Conservation (phyloP, 1,140 invertebrate genomes). For the Proales similis region DNA sequence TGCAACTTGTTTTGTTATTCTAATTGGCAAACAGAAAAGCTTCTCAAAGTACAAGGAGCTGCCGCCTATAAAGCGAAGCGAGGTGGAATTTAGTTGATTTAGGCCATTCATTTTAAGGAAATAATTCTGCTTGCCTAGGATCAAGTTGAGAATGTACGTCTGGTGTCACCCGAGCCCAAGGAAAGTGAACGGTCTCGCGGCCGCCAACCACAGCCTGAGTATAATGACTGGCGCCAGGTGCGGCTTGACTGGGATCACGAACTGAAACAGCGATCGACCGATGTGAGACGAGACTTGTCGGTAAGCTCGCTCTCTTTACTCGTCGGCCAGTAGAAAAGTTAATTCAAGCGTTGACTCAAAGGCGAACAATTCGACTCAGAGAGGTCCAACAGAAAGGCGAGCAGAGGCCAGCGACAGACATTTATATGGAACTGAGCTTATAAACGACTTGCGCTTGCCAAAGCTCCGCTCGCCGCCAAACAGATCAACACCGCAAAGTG, state of each 20-base stretch:
- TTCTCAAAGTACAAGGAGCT: slow-evolving; percentile 32
- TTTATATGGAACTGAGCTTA: slow-evolving; percentile 21
- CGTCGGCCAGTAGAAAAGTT: no score
- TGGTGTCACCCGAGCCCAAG: no score
- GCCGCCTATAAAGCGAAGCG: slow-evolving; percentile 20
- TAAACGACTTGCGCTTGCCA: slow-evolving; percentile 27
- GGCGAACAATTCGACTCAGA: neutral
- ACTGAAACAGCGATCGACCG: slow-evolving; percentile 6
- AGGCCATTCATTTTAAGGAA: no score
- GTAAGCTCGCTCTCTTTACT: no score
- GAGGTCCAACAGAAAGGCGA: neutral
- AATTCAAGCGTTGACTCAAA: no score
- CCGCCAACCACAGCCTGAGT: no score
- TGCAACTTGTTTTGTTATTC: no score
- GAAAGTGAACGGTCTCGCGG: no score
- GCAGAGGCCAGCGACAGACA: slow-evolving; percentile 8
- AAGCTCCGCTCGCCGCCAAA: neutral
- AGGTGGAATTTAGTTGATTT: no score
- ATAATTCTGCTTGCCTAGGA: no score
- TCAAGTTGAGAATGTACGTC: no score
- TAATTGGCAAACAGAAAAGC: slow-evolving; percentile 5
- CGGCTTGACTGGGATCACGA: slow-evolving; percentile 22
- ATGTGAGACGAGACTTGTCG: no score
- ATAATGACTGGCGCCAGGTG: neutral
- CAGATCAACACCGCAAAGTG: slow-evolving; percentile 21